Base-by-base conservation (phyloP, 2,797 vertebrate genomes). In the Picus viridis region DNA sequence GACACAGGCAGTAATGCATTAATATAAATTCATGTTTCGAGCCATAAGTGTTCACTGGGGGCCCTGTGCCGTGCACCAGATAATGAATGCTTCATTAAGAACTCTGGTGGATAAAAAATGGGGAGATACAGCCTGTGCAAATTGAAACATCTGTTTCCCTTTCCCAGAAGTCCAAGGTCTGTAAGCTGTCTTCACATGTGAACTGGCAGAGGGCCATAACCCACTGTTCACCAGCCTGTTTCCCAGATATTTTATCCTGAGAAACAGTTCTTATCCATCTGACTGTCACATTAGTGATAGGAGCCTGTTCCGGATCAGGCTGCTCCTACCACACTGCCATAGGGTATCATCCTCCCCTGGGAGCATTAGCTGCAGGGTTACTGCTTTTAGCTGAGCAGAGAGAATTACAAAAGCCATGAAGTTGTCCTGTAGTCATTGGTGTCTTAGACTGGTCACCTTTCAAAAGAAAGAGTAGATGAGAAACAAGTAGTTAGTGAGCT, bases 101-200 rank as follows among this genome's bases (percentile, higher is more conserved):
- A 62, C 82, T 36, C 56, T 65, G 36, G 51, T 75, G 56, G 79
- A 88, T 93, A 36, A 89, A 93, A 95, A 91, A 72, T 16, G 75
- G 30, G 49, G 79, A 75, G 76, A 92, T 78, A 32, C 12, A 61
- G 70, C 57, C 67, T 91, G 84, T 94, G 89, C 87, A 94, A 92
- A 95, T 89, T 87, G 83, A 83, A 95, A 94, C 94, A 95, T 95
- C 95, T 95, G 94, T 92, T 95, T 93, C 70, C n/a, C 73, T 92
- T 94, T 91, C 93, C 85, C 95, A 90, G 79, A 93, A 95, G 89
- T 69, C 94, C 79, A 80, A 63, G 70, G 87, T 94, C 82, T 94
- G 76, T 89, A 90, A 94, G 93, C 89, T 56, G 3, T 92, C 89
- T 87, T 90, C 3, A 7, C 80, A 75, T 93, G 92, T 89, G 85